These are phyloP conservation scores for Hypsibius dujardini DNA, from an alignment of 1,140 invertebrate species.

Conservation along the genomic window DNA sequence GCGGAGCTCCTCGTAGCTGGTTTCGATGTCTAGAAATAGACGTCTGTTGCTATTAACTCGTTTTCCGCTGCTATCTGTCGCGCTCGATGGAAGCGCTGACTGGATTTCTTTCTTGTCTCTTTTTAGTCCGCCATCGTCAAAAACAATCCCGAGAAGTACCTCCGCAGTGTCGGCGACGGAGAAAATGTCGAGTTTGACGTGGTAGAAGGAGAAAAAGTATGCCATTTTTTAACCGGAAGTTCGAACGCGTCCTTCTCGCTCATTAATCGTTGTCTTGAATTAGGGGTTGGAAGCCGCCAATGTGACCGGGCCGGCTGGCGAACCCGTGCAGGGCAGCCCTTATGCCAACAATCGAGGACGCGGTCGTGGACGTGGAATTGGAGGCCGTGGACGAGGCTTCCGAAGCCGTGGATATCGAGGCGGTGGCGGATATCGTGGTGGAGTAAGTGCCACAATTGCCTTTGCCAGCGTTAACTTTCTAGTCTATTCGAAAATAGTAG, in stretches of 20 bases:
- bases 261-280: not conserved
- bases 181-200: slow-evolving; percentile 98
- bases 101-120: too few relatives aligned
- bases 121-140: slow-evolving; percentile 82
- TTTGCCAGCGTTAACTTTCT: not conserved
- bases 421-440: slow-evolving; percentile 22
- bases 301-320: slow-evolving; percentile 81
- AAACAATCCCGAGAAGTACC: slow-evolving; percentile 90
- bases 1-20: too few relatives aligned
- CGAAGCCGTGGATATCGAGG: slow-evolving; percentile 26
- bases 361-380: slow-evolving; percentile 50
- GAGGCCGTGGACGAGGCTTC: slow-evolving; percentile 25
- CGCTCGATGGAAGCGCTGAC: too few relatives aligned
- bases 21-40: too few relatives aligned
- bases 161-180: slow-evolving; percentile 91
- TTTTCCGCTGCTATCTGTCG: too few relatives aligned
- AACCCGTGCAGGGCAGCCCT: slow-evolving; percentile 78
- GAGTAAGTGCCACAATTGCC: slow-evolving; percentile 18
- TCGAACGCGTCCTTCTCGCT: too few relatives aligned
- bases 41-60: too few relatives aligned
- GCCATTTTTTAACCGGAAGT: too few relatives aligned
- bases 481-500: slow-evolving; percentile 11
- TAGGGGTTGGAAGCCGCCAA: slow-evolving; percentile 83
- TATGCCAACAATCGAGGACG: slow-evolving; percentile 82
- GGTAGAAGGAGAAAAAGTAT: slow-evolving; percentile 79